Evolutionary conservation across 2,888 invertebrate species (phyloP), one percentile per base, ranked within the genome.

Genomic region (Pristionchus exspectatus): DNA sequence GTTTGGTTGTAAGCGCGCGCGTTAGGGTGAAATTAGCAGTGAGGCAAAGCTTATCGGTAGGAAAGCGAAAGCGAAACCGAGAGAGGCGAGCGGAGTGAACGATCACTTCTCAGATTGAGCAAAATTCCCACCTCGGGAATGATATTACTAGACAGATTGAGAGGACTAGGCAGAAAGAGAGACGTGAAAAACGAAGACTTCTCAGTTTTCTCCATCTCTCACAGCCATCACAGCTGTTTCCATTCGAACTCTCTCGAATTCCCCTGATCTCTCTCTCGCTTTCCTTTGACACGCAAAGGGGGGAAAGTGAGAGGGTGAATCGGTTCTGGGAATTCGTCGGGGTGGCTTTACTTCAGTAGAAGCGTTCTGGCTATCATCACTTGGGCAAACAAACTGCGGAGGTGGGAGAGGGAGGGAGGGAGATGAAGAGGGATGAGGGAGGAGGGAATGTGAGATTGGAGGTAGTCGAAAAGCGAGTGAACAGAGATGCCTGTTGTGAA

Each of bases 401-500:
- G 72, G 81, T n/a, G 81, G 81, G 27, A 81, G 50, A 30, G 30
- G 18, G 77, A 33, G 74, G n/a, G 24, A 33, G 5, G 2, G 16
- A 10, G 74, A 33, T n/a, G n/a, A n/a, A n/a, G 63, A 63, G 21
- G 63, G 38, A 33, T 1, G 44, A 33, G 10, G n/a, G n/a, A n/a
- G 2, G 30, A 30, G n/a, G 50, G 44, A n/a, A n/a, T 3, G 10
- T 1, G 44, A 77, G 77, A 38, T 30, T 14, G 77, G 81, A 81
- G 81, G n/a, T n/a, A 44, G 44, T 44, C 81, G 81, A 50, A 77
- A 81, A 81, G 81, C 44, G 81, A 81, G 81, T 30, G 69, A 72
- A 50, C 81, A 50, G 81, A 50, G 81, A 81, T 38, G 50, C 2
- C n/a, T 24, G 38, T 12, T 9, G 30, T 44, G 81, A 4, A 2